Evolutionary conservation across 2,113 vertebrate genomes (phyloP), one percentile per base, ranked within the genome.

Genomic region (Tachycineta bicolor): DNA sequence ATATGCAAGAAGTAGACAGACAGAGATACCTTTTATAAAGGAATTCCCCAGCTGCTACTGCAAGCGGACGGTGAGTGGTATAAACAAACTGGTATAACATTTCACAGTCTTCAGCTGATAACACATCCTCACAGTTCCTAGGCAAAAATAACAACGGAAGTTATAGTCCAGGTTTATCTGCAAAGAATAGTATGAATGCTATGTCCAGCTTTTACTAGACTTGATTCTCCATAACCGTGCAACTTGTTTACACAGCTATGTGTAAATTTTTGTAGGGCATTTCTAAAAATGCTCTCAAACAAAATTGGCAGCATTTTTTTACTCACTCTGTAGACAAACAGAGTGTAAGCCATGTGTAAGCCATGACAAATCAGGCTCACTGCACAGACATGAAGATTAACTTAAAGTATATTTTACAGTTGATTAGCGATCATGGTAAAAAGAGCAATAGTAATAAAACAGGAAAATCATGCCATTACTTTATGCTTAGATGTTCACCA

Each of bases 31-130:
- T 98, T 56, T 91, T 98, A 71, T 98, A 99, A 47, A 99, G 98
- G 86, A 99, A 98, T 97, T 99, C 98, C n/a, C 99, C 99, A 41
- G 99, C 98, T 37, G 98, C 97, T 74, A 97, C 95, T 12, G 99
- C 99, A 16, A 99, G 97, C 1, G 99, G 98, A 47, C 99, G 98
- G 96, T 99, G 98, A 33, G 98, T 98, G 17, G 98, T 96, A 93
- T 98, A 99, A 90, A 99, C 99, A 93, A 99, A 97, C 96, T 97
- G 98, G 95, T 98, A 98, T 88, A 99, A 94, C 26, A 85, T 97
- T 95, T 98, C 97, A 96, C 98, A 98, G 96, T 99, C 99, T 49
- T 97, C 98, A 34, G 96, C 69, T 70, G 96, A 97, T 82, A 99
- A 96, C 11, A 94, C 93, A 34, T 98, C 98, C 10, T 98, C 98